Conservation (phyloP, 2,888 invertebrate species). For the Scaeva pyrastri region DNA sequence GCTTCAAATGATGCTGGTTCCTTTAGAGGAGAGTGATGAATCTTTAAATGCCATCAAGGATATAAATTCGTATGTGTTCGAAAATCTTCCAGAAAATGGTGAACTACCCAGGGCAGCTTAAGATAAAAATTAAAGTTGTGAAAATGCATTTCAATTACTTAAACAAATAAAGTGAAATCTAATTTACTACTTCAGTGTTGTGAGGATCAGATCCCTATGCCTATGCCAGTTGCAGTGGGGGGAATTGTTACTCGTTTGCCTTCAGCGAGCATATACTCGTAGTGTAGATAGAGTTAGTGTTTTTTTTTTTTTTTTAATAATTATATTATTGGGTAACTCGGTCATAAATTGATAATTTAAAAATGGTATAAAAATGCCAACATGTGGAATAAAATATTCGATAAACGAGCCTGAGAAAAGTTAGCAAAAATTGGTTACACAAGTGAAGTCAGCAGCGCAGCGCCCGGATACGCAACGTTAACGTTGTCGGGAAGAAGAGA, state of each 20-base stretch:
- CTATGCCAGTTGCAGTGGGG: conserved; percentile 10
- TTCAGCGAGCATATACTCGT: conserved; percentile 5
- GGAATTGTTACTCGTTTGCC: conserved; percentile 25
- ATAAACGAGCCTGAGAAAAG: conserved; percentile 34
- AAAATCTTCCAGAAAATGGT: conserved; percentile 1
- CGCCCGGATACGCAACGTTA: neutral
- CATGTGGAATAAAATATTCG: conserved; percentile 34
- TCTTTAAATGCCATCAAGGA: conserved; percentile 46
- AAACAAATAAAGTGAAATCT: conserved; percentile 44
- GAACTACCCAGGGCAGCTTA: neutral
- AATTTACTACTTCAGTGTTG: conserved; percentile 40
- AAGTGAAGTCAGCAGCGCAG: neutral
- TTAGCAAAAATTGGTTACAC: conserved; percentile 31
- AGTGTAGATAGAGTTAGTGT: conserved; percentile 36
- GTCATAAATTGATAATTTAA: conserved; percentile 1
- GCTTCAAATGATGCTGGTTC: conserved; percentile 12
- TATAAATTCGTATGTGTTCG: conserved; percentile 10
- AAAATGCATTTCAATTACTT: conserved; percentile 64
- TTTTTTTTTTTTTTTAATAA: neutral
- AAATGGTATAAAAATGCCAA: conserved; percentile 45
- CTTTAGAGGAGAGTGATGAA: conserved; percentile 1
- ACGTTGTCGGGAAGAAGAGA: conserved; percentile 16
- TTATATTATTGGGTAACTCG: neutral
- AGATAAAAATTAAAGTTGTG: conserved; percentile 46
- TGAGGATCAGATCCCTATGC: conserved; percentile 26